phyloP scores from a whole-genome alignment of 2,113 vertebrate genomes.

The Rafetus swinhoei region DNA sequence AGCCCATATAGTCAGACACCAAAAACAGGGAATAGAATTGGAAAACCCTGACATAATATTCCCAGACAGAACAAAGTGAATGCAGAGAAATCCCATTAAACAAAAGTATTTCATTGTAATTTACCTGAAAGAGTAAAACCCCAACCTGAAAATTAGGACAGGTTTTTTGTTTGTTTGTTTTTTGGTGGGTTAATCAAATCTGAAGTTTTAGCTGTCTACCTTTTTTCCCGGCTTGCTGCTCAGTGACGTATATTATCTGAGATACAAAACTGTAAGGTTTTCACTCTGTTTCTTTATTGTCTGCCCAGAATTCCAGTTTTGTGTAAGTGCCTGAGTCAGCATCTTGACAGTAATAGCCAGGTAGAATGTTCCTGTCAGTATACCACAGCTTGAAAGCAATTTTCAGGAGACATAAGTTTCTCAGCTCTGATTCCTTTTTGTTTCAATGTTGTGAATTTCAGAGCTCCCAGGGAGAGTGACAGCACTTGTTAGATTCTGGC shows the following conservation, averaged over 20 bases:
- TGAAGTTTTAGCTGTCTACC: not conserved
- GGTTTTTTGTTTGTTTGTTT: not conserved
- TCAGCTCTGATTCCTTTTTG: not conserved
- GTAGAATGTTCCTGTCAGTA: not conserved
- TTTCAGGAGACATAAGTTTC: conserved; percentile 1
- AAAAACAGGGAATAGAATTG: conserved; percentile 43
- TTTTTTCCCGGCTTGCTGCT: conserved; percentile 22
- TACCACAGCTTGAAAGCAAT: not conserved
- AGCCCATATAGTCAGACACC: conserved; percentile 53
- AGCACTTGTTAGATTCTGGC: not conserved
- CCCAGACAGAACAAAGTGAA: conserved; percentile 42
- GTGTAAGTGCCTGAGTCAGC: not conserved
- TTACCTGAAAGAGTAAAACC: conserved; percentile 13
- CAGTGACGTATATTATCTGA: not conserved
- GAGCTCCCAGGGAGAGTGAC: not conserved
- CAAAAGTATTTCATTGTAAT: conserved; percentile 42
- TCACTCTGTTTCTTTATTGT: too few relatives aligned
- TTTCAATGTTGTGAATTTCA: not conserved
- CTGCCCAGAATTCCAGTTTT: not conserved
- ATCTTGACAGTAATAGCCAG: not conserved
- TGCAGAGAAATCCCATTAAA: conserved; percentile 57
- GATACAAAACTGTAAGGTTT: not conserved
- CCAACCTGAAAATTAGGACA: conserved; percentile 27
- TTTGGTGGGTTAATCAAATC: conserved; percentile 9
- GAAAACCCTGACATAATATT: conserved; percentile 29